Percentiles rank a stretch among this genome's conserved stretches.
Evolutionary conservation across 2,797 vertebrate species (phyloP).

Genomic region (Sternotherus odoratus): DNA sequence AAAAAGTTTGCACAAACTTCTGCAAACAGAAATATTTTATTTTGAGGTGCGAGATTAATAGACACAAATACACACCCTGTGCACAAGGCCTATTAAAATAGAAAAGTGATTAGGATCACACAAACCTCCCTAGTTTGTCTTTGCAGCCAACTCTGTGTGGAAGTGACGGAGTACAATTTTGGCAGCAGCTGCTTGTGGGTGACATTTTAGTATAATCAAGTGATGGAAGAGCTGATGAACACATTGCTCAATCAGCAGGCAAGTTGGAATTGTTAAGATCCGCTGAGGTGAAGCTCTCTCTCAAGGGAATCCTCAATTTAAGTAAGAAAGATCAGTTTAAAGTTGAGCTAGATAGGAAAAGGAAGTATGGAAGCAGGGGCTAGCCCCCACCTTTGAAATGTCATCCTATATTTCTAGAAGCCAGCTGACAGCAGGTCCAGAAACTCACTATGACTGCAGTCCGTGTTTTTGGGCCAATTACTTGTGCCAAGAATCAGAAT

Average conservation of each 20-base stretch:
- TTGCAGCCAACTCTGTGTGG: neutral
- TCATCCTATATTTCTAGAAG: neutral
- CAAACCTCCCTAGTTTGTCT: neutral
- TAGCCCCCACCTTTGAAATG: neutral
- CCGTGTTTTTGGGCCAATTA: neutral
- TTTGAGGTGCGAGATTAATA: neutral
- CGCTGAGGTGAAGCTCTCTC: neutral
- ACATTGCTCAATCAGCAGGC: fast-evolving
- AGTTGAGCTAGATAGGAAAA: neutral
- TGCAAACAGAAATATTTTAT: neutral
- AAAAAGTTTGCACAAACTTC: neutral
- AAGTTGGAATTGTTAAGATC: neutral
- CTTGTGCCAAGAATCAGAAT: neutral
- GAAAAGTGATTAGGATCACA: no score
- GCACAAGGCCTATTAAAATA: neutral
- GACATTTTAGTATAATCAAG: neutral
- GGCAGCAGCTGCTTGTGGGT: neutral
- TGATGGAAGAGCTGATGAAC: neutral
- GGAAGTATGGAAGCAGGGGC: neutral
- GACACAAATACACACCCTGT: neutral
- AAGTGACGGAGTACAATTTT: neutral
- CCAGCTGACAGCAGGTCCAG: neutral
- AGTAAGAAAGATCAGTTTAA: neutral
- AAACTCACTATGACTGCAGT: neutral
- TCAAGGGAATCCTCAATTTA: neutral